phyloP scores from a whole-genome alignment of 2,113 vertebrate genomes.

The Serinus canaria region DNA sequence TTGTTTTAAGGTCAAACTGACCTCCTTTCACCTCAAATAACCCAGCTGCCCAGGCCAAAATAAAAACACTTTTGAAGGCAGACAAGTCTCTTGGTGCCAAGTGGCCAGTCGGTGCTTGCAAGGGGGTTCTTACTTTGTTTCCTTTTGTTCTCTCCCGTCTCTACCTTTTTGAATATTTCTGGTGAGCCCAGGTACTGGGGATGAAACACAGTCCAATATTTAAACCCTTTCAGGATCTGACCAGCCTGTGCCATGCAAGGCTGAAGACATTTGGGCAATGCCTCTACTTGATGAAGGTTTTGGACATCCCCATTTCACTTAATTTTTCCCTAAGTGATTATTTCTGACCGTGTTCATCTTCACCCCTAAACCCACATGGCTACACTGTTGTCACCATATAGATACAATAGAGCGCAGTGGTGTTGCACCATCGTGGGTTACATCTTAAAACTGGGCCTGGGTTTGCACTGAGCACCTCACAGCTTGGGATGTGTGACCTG shows the following conservation, averaged over 20 bases:
- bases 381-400: fast-evolving
- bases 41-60: conserved; percentile 35
- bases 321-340: not conserved
- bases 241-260: not conserved
- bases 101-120: not conserved
- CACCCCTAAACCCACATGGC: not conserved
- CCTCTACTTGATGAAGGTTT: not conserved
- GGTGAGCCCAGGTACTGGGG: not conserved
- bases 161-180: not conserved
- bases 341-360: not conserved
- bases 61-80: conserved; percentile 58
- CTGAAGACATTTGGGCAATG: fast-evolving
- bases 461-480: not conserved
- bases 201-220: not conserved
- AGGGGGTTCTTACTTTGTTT: not conserved
- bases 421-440: fast-evolving
- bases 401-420: fast-evolving
- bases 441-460: fast-evolving
- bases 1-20: conserved; percentile 49
- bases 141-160: fast-evolving
- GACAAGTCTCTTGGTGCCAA: conserved; percentile 11
- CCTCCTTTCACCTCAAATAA: conserved; percentile 65
- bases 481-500: not conserved
- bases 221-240: not conserved
- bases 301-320: not conserved